These are phyloP conservation scores for Nibea coibor DNA, from an alignment of 2,113 vertebrate genomes.

Conservation along the genomic window DNA sequence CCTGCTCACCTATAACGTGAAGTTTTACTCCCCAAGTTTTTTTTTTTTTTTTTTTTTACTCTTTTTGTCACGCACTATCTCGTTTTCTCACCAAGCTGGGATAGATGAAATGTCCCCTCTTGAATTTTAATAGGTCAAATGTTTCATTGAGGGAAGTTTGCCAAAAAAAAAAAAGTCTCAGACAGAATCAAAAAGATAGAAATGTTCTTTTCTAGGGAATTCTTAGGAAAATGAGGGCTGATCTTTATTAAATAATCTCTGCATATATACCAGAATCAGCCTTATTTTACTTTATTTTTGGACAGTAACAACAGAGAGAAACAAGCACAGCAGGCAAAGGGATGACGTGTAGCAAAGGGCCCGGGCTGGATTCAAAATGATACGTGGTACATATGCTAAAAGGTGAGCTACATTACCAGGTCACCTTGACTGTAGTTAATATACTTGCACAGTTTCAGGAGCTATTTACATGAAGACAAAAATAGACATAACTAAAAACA, in stretches of 20 bases:
- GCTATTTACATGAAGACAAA: background rate
- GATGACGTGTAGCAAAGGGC: no score
- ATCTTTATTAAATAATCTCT: constrained; percentile 1
- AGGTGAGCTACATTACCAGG: no score
- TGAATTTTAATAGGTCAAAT: constrained; percentile 68
- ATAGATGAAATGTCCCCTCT: constrained; percentile 50
- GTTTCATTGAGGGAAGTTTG: constrained; percentile 52
- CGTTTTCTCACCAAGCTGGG: constrained; percentile 37
- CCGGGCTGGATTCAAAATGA: no score
- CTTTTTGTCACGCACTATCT: constrained; percentile 37
- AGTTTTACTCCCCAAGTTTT: constrained; percentile 67
- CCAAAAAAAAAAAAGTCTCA: constrained; percentile 26
- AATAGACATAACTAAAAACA: background rate
- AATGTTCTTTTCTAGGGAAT: background rate
- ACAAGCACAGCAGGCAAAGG: no score
- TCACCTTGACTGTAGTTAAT: background rate
- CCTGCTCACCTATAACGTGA: constrained; percentile 71
- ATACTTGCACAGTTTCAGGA: background rate
- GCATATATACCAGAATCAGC: background rate
- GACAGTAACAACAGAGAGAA: no score
- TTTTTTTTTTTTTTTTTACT: background rate
- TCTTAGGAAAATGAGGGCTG: background rate
- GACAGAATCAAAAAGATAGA: constrained; percentile 22
- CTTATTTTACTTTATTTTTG: background rate
- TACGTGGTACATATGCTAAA: no score